Conservation (phyloP, 2,888 invertebrate genomes). For the Lochmaea crataegi region DNA sequence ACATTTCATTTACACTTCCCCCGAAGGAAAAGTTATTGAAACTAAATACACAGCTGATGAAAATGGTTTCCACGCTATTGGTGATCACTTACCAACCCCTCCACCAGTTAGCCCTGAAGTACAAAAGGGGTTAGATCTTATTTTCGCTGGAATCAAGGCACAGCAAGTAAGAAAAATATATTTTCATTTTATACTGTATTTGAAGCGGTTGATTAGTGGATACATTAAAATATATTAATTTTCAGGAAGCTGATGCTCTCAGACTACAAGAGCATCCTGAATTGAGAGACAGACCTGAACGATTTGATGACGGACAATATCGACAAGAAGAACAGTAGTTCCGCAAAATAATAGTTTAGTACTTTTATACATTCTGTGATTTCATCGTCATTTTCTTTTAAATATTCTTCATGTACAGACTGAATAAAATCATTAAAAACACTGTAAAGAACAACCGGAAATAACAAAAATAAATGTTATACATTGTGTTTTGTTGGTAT, state of each 20-base stretch:
- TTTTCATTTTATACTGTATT: no score
- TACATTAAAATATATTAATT: constrained; percentile 26
- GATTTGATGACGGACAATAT: constrained; percentile 75
- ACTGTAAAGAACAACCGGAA: not conserved
- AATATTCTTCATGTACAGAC: constrained; percentile 29
- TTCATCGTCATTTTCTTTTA: constrained; percentile 24
- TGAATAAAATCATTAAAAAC: constrained; percentile 24
- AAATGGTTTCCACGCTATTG: constrained; percentile 82
- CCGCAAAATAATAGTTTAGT: not conserved
- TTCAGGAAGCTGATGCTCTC: constrained; percentile 70
- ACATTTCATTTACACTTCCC: constrained; percentile 83
- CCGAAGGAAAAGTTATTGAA: constrained; percentile 80
- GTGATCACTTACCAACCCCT: constrained; percentile 86
- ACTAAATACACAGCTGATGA: constrained; percentile 86
- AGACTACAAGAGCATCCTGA: constrained; percentile 70
- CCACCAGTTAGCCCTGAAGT: constrained; percentile 87
- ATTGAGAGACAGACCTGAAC: constrained; percentile 63
- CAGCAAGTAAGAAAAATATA: constrained; percentile 66
- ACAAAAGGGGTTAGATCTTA: constrained; percentile 87
- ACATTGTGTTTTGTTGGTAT: not conserved
- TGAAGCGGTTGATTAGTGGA: not conserved
- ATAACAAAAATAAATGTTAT: not conserved
- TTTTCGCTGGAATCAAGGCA: constrained; percentile 83
- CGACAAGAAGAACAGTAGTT: constrained; percentile 61
- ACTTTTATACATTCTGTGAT: constrained; percentile 36